Percentiles rank a stretch among this genome's conserved stretches.
Evolutionary conservation across 2,797 vertebrate genomes (phyloP).

Genomic region (Enteromius trimaculatus): DNA sequence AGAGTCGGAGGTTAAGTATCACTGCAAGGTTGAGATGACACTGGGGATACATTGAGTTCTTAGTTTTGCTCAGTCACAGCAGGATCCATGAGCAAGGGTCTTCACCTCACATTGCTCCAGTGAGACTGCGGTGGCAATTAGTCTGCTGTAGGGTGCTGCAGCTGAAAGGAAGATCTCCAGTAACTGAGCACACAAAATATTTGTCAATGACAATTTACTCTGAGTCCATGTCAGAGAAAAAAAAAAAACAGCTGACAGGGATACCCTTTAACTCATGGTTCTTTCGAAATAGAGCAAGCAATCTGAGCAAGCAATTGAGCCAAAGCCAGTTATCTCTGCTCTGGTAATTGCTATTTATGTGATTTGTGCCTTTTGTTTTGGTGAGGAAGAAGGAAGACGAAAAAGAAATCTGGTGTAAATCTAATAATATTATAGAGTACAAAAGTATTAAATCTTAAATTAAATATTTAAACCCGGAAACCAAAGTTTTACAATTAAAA

Average conservation of each 20-base stretch:
- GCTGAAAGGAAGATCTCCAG: neutral
- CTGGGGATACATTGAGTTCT: neutral
- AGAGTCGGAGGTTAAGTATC: neutral
- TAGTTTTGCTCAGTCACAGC: neutral
- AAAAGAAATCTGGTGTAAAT: neutral
- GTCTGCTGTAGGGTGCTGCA: neutral
- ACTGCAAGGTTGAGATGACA: conserved; percentile 10
- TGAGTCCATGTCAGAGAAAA: neutral
- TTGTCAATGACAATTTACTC: conserved; percentile 45
- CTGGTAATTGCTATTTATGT: conserved; percentile 23
- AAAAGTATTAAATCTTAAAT: too few relatives aligned
- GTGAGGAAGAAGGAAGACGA: neutral
- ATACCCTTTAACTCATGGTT: conserved; percentile 23
- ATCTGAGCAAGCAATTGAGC: conserved; percentile 8
- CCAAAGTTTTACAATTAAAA: too few relatives aligned
- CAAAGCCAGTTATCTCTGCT: neutral
- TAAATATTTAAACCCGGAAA: too few relatives aligned
- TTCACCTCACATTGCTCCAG: conserved; percentile 4
- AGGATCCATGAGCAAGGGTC: neutral
- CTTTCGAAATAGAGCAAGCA: conserved; percentile 16
- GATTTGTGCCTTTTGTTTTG: neutral
- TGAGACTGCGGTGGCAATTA: conserved; percentile 8
- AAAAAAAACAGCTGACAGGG: conserved; percentile 33
- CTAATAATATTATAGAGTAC: too few relatives aligned
- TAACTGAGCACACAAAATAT: conserved; percentile 24